phyloP scores from a whole-genome alignment of 2,888 invertebrate genomes.

The Acronicta alni region DNA sequence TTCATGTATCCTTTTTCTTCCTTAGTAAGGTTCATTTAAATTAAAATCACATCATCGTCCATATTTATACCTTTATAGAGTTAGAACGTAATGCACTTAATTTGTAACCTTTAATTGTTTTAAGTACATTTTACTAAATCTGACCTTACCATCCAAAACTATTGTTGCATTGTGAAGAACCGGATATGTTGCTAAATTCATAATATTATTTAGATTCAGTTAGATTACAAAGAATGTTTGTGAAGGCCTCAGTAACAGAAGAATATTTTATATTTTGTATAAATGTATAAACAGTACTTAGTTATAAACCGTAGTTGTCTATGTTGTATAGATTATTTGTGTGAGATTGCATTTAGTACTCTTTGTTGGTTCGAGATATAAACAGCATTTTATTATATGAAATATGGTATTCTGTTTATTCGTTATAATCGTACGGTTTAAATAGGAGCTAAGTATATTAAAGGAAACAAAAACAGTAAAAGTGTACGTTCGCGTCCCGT shows the following conservation, averaged over 20 bases:
- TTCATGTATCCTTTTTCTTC: no score
- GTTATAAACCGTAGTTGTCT: constrained; percentile 33
- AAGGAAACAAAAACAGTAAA: background rate
- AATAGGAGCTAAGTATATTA: constrained; percentile 1
- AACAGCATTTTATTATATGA: constrained; percentile 6
- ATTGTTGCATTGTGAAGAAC: no score
- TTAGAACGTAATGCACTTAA: no score
- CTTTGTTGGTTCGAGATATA: constrained; percentile 20
- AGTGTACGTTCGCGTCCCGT: background rate
- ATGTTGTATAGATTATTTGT: constrained; percentile 41
- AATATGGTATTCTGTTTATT: constrained; percentile 9
- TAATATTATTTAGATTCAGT: background rate
- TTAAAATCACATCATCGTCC: no score
- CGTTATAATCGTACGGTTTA: constrained; percentile 4
- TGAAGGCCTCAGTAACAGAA: constrained; percentile 9
- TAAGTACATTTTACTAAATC: no score
- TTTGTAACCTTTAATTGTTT: no score
- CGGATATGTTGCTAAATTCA: no score
- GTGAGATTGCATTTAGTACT: constrained; percentile 57
- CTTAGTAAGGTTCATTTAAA: no score
- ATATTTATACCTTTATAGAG: no score
- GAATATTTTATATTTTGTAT: constrained; percentile 36
- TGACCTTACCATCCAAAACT: no score
- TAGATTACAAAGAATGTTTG: constrained; percentile 5
- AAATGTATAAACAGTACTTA: constrained; percentile 45